Evolutionary conservation across 1,140 invertebrate genomes (phyloP), one percentile per base, ranked within the genome.

Genomic region (Saccostrea echinata): DNA sequence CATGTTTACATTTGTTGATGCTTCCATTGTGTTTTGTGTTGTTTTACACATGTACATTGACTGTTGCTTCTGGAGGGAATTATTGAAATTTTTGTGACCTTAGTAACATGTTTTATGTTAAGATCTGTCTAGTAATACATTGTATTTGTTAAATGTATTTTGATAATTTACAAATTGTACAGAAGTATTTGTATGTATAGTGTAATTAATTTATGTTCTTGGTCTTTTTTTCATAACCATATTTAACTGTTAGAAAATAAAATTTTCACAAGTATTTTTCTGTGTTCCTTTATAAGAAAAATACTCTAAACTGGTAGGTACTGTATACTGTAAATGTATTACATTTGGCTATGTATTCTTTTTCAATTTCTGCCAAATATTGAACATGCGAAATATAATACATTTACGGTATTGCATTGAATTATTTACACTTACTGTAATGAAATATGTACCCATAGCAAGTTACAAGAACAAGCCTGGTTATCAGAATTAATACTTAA

Each of bases 171-270:
- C 24, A 33, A 27, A 16, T 30, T 76, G 68, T 13, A 76, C n/a
- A 76, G 0, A 27, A 24, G 1, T 27, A 27, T 12, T 30, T 76
- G 24, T 76, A 16, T 27, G 33, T 76, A 76, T 33, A 30, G 24
- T 2, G n/a, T 76, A 13, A 76, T 76, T 30, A 76, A 76, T 76
- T 76, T 76, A 76, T 33, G 24, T 76, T 76, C 13, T 76, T 30
- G 24, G 68, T 76, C 11, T 30, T 21, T 33, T 30, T 30, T 30
- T 33, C 27, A 12, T 76, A 76, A 76, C 68, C 27, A 24, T 76
- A 30, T 76, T 76, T 76, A 76, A 33, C 68, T 76, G 68, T 76
- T 76, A 76, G 68, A 27, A 76, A 76, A 76, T 76, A 76, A 76
- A 76, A 27, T 33, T 30, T 12, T 30, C 3, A 30, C 27, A 76